Base-by-base conservation (phyloP, 2,797 vertebrate genomes). In the Halcyon smyrnensis region DNA sequence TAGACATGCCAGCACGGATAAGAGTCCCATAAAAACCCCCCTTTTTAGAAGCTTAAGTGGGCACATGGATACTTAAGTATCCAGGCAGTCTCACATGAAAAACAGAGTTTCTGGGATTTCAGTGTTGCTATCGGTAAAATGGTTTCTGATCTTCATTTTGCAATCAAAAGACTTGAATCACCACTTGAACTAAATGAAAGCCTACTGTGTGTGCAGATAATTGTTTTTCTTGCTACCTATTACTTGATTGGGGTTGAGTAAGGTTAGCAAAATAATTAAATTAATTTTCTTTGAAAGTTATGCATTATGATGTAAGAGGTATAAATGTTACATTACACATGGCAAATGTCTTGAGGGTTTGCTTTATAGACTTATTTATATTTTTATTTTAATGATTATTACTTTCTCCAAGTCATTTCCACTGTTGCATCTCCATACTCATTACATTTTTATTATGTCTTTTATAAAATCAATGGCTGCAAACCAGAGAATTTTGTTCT, bases 291-390 rank as follows among this genome's bases (percentile, higher is more conserved):
- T 97, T 84, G 94, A 93, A 98, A 97, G 95, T 97, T 97, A 88
- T 93, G 92, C 90, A 34, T 97, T 51, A 70, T 96, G 95, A 97
- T 97, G 94, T 88, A 89, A 95, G 78, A 97, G 94, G 96, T 97
- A 96, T 97, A 97, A 98, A 97, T 95, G 83, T 94, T 95, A 79
- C 86, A 97, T 96, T 97, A 92, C 81, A 95, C 59, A 28, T 87
- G 96, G 95, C 91, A 95, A 97, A 96, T 96, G 75, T 97, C 97
- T 98, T 80, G 93, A 95, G 97, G 96, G 95, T 94, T 97, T 97
- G 59, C 92, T 98, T 98, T 98, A 98, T 97, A 89, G 97, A 96
- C 95, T 95, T 97, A 97, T 97, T 97, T 98, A 94, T 98, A 97
- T 97, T 98, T 98, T 97, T 96, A 94, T 98, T 97, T 95, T 95